These are phyloP conservation scores for Tetramorium alpestre DNA, from an alignment of 1,140 invertebrate species.

Conservation along the genomic window DNA sequence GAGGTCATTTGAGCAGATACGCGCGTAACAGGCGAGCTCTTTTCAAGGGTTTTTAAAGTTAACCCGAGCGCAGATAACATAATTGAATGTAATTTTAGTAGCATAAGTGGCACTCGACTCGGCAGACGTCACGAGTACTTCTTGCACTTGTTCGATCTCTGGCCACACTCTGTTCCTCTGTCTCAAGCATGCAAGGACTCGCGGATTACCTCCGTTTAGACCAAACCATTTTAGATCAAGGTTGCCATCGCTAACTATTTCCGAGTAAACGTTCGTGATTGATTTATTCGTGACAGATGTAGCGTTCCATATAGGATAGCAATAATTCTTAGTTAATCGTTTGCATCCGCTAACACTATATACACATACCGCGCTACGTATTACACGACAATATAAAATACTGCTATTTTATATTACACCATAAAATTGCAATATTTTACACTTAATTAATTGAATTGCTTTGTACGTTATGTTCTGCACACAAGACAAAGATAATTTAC, in stretches of 20 bases:
- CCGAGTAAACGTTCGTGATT: conserved; percentile 49
- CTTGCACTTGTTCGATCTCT: conserved; percentile 79
- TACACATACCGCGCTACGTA: neutral
- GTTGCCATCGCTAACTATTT: conserved; percentile 57
- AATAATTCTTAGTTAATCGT: conserved; percentile 50
- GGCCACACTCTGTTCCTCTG: conserved; percentile 70
- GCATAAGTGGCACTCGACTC: conserved; percentile 85
- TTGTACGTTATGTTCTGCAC: neutral
- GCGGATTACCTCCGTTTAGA: conserved; percentile 56
- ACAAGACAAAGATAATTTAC: neutral
- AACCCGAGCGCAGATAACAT: conserved; percentile 82
- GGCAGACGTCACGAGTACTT: conserved; percentile 85
- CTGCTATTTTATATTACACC: neutral
- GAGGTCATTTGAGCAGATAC: conserved; percentile 78
- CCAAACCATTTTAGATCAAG: conserved; percentile 73
- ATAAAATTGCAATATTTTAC: neutral
- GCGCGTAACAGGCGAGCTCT: conserved; percentile 75
- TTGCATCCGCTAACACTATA: neutral
- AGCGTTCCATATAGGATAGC: conserved; percentile 5
- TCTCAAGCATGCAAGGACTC: conserved; percentile 60
- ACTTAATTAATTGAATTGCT: neutral
- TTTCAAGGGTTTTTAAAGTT: conserved; percentile 82
- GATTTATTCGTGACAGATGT: conserved; percentile 48
- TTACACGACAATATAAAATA: neutral
- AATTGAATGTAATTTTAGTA: conserved; percentile 86